These are phyloP conservation scores for Pseudopodoces humilis DNA, from an alignment of 2,113 vertebrate species.

Conservation along the genomic window DNA sequence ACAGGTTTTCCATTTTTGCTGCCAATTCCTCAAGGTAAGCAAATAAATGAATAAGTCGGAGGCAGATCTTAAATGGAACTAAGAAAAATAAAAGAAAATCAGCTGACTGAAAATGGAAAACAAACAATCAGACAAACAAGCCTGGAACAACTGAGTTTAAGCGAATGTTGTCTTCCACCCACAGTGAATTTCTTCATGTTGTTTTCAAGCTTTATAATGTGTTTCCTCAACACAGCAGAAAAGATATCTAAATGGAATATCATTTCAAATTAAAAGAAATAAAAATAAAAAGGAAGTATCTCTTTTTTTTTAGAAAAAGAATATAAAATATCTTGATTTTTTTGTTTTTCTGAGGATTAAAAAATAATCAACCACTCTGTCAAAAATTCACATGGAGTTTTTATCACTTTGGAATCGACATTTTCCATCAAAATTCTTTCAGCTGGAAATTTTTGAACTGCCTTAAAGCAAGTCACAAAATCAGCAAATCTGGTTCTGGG, in stretches of 20 bases:
- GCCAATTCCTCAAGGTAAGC: not conserved
- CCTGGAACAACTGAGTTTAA: not conserved
- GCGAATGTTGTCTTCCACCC: not conserved
- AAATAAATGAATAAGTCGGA: conserved; percentile 14
- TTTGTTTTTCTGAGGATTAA: not conserved
- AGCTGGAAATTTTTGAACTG: not conserved
- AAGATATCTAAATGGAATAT: not conserved
- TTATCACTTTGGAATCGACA: not conserved
- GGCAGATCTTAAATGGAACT: not conserved
- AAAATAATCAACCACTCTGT: not conserved
- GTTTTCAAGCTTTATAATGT: conserved; percentile 11
- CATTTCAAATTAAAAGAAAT: not conserved
- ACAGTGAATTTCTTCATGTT: not conserved
- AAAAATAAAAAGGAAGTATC: not conserved
- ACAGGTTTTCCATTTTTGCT: not conserved
- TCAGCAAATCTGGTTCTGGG: not conserved
- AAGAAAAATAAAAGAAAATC: not conserved
- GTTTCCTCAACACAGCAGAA: not conserved
- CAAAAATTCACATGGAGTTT: not conserved
- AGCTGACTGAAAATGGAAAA: conserved; percentile 24
- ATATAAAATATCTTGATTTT: not conserved
- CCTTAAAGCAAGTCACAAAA: not conserved
- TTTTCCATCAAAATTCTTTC: not conserved
- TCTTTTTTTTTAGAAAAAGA: not conserved
- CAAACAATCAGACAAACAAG: conserved; percentile 18